Evolutionary conservation across 1,140 invertebrate genomes (phyloP).

Genomic region (Drosophila nannoptera): DNA sequence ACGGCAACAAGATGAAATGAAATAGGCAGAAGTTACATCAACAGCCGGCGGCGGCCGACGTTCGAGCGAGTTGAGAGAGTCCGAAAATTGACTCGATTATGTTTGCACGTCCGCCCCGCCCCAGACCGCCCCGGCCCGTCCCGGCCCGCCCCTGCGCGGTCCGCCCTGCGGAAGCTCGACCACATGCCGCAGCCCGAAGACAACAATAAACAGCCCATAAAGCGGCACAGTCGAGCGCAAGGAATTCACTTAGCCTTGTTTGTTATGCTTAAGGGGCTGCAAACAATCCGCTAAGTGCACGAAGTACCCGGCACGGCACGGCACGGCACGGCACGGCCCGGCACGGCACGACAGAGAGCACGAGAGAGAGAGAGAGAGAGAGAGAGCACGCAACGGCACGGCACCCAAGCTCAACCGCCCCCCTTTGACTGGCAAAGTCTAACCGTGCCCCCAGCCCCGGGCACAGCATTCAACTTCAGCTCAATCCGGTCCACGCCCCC

Average conservation of each 20-base stretch:
- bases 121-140: no score
- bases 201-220: conserved; percentile 77
- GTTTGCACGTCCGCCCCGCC: conserved; percentile 54
- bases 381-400: no score
- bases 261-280: conserved; percentile 79
- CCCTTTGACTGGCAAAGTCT: neutral
- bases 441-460: no score
- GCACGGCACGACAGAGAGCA: no score
- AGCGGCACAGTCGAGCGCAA: conserved; percentile 74
- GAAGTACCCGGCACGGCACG: conserved; percentile 6
- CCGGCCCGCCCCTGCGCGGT: no score
- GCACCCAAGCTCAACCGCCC: neutral
- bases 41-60: conserved; percentile 55
- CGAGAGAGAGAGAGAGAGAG: no score
- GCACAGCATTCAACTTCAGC: neutral
- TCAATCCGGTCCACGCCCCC: neutral
- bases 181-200: conserved; percentile 42
- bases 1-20: neutral
- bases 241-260: conserved; percentile 78
- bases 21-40: conserved; percentile 63
- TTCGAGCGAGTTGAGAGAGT: conserved; percentile 13
- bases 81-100: conserved; percentile 78
- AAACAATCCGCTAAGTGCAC: conserved; percentile 77
- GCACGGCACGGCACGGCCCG: no score
- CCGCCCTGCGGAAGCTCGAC: neutral